A percentile compares a stretch with the other conserved stretches of the same genome.
phyloP scores from a whole-genome alignment of 1,140 invertebrate species.

The Formica exsecta region DNA sequence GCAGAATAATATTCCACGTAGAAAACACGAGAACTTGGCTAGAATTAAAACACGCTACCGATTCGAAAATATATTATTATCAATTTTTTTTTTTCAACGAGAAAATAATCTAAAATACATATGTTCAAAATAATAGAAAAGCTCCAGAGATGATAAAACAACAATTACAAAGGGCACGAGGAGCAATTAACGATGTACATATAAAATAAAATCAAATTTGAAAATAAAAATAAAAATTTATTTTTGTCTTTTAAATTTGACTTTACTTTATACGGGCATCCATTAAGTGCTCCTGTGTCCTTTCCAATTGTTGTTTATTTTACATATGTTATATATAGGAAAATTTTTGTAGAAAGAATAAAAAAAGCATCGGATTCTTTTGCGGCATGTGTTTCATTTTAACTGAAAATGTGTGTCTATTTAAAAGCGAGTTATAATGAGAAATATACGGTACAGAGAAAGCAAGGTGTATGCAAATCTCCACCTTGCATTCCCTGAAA shows the following conservation, averaged over 20 bases:
- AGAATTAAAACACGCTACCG: neutral
- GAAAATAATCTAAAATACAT: neutral
- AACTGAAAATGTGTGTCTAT: neutral
- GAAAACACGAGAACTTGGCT: neutral
- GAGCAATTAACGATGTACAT: too few relatives aligned
- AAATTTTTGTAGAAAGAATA: neutral
- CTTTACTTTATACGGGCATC: too few relatives aligned
- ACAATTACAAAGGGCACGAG: too few relatives aligned
- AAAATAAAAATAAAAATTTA: too few relatives aligned
- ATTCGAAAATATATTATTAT: constrained; percentile 12
- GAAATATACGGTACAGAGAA: neutral
- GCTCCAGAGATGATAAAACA: too few relatives aligned
- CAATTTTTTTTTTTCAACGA: neutral
- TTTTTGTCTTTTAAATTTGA: too few relatives aligned
- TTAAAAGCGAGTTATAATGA: constrained; percentile 7
- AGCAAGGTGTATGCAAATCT: neutral
- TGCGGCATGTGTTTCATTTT: neutral
- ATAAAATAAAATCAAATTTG: too few relatives aligned
- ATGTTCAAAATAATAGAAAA: too few relatives aligned
- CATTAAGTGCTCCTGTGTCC: too few relatives aligned
- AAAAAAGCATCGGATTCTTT: neutral
- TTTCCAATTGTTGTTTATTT: neutral
- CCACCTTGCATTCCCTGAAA: neutral
- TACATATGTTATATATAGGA: neutral
- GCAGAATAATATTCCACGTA: neutral